Percentiles rank a stretch among this genome's conserved stretches.
phyloP scores from a whole-genome alignment of 1,140 invertebrate species.

The Bombus waltoni region DNA sequence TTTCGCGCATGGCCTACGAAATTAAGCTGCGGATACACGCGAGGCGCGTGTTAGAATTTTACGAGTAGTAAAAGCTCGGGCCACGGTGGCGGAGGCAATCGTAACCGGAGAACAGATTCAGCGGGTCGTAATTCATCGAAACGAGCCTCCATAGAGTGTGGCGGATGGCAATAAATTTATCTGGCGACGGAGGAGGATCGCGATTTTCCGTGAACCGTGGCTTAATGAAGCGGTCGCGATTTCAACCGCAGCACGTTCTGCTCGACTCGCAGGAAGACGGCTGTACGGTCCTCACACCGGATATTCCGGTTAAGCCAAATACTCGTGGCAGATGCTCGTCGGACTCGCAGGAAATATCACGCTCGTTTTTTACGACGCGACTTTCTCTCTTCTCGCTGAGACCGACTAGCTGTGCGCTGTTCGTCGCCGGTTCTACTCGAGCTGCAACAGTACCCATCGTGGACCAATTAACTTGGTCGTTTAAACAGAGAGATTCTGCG shows the following conservation, averaged over 20 bases:
- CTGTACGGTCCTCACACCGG: too few species aligned
- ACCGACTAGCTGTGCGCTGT: neutral
- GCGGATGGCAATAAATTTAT: neutral
- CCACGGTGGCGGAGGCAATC: neutral
- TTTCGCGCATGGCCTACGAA: too few species aligned
- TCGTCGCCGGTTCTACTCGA: neutral
- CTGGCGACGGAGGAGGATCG: too few species aligned
- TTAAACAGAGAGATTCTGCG: neutral
- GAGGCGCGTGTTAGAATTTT: neutral
- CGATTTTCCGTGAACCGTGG: neutral
- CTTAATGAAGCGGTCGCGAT: constrained; percentile 14
- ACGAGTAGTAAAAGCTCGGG: neutral
- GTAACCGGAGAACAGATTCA: constrained; percentile 2
- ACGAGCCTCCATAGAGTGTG: neutral
- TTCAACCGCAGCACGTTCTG: neutral
- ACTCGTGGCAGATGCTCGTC: neutral
- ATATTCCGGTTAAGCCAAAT: constrained; percentile 1
- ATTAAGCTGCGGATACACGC: neutral
- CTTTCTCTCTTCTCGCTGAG: neutral
- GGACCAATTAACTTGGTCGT: neutral
- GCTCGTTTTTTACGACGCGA: neutral
- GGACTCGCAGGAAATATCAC: neutral
- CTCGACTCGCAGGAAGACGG: neutral
- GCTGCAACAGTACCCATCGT: too few species aligned
- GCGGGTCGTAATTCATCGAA: constrained; percentile 20